A percentile compares a stretch with the other conserved stretches of the same genome.
Conservation (phyloP, 2,113 vertebrate genomes). For the Burhinus bistriatus region DNA sequence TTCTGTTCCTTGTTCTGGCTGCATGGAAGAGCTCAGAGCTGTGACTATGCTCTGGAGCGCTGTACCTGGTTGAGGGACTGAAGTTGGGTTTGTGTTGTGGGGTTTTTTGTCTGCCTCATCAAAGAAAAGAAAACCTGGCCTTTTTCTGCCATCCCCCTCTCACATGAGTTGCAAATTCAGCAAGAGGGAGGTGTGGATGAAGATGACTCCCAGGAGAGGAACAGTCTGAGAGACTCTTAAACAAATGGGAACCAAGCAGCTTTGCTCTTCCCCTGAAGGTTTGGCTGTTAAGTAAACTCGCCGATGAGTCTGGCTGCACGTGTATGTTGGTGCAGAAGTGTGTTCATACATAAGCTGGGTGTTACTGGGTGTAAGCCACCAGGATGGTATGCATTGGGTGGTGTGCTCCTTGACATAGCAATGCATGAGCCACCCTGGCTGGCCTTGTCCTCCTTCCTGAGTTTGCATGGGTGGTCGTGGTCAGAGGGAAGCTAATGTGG, state of each 20-base stretch:
- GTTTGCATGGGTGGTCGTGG: background rate
- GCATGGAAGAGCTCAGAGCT: background rate
- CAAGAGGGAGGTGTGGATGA: conserved; percentile 4
- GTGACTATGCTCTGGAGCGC: background rate
- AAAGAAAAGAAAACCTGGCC: conserved; percentile 10
- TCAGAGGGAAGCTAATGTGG: background rate
- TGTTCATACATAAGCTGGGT: background rate
- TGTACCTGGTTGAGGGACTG: background rate
- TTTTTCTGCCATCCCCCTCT: background rate
- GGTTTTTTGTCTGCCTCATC: background rate
- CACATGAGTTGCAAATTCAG: conserved; percentile 18
- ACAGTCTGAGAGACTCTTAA: conserved; percentile 44
- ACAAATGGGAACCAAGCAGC: conserved; percentile 13
- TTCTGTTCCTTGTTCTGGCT: background rate
- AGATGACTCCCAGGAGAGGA: conserved; percentile 44
- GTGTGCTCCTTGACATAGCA: fast-evolving
- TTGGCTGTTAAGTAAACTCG: conserved; percentile 36
- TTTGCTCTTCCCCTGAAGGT: conserved; percentile 6
- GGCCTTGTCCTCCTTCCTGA: background rate
- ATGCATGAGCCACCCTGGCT: background rate
- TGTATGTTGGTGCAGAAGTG: background rate
- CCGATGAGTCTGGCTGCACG: background rate
- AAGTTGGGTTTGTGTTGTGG: background rate
- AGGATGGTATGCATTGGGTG: background rate
- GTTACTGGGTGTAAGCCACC: background rate